Conservation (phyloP, 2,888 invertebrate species). For the Scelioninae gen. 2 region DNA sequence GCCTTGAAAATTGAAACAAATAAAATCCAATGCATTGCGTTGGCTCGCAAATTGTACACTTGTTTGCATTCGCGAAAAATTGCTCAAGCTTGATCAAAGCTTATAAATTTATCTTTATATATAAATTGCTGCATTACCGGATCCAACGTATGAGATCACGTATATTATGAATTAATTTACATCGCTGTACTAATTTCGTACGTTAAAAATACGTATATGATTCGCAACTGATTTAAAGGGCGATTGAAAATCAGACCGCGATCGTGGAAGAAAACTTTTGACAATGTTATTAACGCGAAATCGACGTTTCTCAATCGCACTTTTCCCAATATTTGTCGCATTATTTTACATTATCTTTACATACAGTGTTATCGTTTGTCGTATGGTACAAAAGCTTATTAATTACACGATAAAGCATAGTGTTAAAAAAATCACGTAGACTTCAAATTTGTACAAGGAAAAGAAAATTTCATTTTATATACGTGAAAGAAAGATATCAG, state of each 20-base stretch:
- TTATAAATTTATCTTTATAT: slow-evolving; percentile 6
- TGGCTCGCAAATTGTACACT: too few species aligned
- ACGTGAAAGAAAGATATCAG: too few species aligned
- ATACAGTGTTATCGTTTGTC: slow-evolving; percentile 8
- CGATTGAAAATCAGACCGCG: slow-evolving; percentile 10
- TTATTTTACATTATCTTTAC: slow-evolving; percentile 30
- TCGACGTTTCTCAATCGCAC: slow-evolving; percentile 2
- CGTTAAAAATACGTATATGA: slow-evolving; percentile 18
- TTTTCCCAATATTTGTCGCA: not conserved
- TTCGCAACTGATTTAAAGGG: slow-evolving; percentile 6
- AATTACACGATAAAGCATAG: not conserved
- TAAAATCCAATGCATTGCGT: too few species aligned
- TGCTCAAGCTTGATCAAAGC: slow-evolving; percentile 1
- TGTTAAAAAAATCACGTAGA: too few species aligned
- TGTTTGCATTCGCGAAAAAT: slow-evolving; percentile 26
- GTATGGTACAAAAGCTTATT: slow-evolving; percentile 33
- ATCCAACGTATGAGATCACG: slow-evolving; percentile 65
- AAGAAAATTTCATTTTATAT: too few species aligned
- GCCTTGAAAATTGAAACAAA: too few species aligned
- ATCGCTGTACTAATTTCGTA: slow-evolving; percentile 30
- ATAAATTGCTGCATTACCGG: slow-evolving; percentile 35
- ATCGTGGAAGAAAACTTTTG: slow-evolving; percentile 25
- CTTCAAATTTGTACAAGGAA: too few species aligned
- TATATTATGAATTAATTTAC: slow-evolving; percentile 52
- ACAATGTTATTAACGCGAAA: slow-evolving; percentile 6